A percentile compares a stretch with the other conserved stretches of the same genome.
Conservation (phyloP, 2,113 vertebrate species). For the Turnix velox region DNA sequence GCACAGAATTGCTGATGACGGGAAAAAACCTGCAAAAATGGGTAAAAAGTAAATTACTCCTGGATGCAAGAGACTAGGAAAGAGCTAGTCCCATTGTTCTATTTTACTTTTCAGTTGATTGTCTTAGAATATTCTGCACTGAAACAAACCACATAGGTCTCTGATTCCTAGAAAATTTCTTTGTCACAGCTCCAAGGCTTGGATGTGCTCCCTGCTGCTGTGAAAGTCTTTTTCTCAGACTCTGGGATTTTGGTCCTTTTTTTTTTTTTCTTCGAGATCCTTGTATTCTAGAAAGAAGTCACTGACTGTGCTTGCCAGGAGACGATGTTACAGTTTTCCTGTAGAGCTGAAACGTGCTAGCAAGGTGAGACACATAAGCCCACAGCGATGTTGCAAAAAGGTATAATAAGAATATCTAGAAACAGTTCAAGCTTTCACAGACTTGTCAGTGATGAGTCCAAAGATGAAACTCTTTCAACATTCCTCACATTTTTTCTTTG, state of each 20-base stretch:
- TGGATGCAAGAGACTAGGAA: background rate
- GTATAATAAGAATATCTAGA: background rate
- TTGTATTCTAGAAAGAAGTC: background rate
- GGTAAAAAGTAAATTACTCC: background rate
- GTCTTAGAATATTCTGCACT: background rate
- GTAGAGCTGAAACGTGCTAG: background rate
- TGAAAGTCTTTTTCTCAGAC: background rate
- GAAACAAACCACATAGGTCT: background rate
- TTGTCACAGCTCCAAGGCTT: background rate
- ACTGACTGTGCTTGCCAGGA: background rate
- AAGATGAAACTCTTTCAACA: background rate
- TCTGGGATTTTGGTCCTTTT: background rate
- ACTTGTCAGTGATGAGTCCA: background rate
- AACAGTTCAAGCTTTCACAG: background rate
- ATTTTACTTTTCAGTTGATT: background rate
- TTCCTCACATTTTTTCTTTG: background rate
- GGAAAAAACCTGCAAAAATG: background rate
- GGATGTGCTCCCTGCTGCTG: background rate
- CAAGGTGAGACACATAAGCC: background rate
- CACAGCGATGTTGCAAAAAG: background rate
- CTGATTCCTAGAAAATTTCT: background rate
- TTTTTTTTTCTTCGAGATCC: background rate
- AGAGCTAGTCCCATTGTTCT: background rate
- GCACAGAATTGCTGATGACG: background rate
- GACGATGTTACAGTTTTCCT: background rate